phyloP scores from a whole-genome alignment of 92 coral and sea anemone genomes.

The Galaxea fascicularis region DNA sequence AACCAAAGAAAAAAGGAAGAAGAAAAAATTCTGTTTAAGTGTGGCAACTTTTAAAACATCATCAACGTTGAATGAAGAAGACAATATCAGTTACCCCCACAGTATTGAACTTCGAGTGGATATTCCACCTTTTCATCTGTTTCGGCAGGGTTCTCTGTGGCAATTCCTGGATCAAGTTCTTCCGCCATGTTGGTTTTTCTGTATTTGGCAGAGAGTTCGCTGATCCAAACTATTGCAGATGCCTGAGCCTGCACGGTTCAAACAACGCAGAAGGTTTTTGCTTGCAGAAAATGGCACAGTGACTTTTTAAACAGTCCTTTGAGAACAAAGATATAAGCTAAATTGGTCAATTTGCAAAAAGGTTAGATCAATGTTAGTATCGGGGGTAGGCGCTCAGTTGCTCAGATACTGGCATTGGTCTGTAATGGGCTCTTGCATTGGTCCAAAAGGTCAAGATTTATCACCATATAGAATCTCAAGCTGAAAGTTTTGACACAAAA shows the following conservation, averaged over 20 bases:
- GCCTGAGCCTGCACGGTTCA: neutral
- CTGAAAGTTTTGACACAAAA: too few species aligned
- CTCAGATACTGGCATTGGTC: too few species aligned
- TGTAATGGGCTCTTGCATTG: too few species aligned
- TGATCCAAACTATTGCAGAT: constrained; percentile 15
- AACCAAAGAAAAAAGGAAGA: neutral
- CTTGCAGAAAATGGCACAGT: too few species aligned
- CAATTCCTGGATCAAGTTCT: constrained; percentile 2
- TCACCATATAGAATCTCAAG: too few species aligned
- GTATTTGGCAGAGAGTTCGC: neutral
- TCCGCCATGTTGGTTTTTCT: constrained; percentile 51
- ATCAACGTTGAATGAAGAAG: neutral
- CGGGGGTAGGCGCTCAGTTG: too few species aligned
- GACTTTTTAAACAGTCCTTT: too few species aligned
- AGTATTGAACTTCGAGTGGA: constrained; percentile 85
- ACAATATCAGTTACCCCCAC: constrained; percentile 77
- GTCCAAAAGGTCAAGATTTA: too few species aligned
- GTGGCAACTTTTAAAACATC: neutral
- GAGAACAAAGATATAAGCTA: too few species aligned
- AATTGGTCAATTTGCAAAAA: too few species aligned
- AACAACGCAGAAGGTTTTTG: too few species aligned
- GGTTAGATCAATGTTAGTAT: too few species aligned
- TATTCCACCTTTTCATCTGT: constrained; percentile 73
- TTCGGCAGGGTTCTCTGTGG: constrained; percentile 26
- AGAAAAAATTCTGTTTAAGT: neutral